Percentiles rank a stretch among this genome's conserved stretches.
phyloP scores from a whole-genome alignment of 2,797 vertebrate genomes.

The Pagetopsis macropterus region DNA sequence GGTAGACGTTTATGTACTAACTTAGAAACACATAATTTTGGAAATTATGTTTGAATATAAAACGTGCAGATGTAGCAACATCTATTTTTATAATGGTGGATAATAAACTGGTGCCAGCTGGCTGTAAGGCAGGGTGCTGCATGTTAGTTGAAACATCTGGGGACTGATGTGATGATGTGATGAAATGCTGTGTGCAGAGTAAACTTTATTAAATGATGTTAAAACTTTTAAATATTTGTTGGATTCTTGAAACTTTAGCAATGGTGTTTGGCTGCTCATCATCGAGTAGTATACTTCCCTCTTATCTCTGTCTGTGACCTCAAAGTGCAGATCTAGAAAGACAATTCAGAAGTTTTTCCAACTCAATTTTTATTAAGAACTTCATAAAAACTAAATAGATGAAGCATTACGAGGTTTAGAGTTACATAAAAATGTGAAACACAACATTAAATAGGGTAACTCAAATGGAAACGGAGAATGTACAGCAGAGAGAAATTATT shows the following conservation, averaged over 20 bases:
- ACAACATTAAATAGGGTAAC: conserved; percentile 75
- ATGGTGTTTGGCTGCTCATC: neutral
- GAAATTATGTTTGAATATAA: neutral
- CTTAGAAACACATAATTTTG: conserved; percentile 12
- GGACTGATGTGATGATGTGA: conserved; percentile 26
- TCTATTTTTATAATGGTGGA: conserved; percentile 15
- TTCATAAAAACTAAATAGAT: conserved; percentile 63
- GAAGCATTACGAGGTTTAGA: conserved; percentile 41
- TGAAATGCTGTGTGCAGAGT: conserved; percentile 5
- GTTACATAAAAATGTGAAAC: conserved; percentile 60
- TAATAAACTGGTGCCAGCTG: conserved; percentile 37
- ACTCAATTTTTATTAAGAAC: conserved; percentile 70
- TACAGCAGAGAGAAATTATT: conserved; percentile 69
- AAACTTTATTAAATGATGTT: neutral
- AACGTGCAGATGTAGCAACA: conserved; percentile 25
- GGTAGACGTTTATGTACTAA: neutral
- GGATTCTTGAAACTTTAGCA: neutral
- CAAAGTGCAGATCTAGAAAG: conserved; percentile 12
- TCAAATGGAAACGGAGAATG: conserved; percentile 65
- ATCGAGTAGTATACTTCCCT: neutral
- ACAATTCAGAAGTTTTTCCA: conserved; percentile 29
- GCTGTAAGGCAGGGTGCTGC: conserved; percentile 8
- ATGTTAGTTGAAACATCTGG: conserved; percentile 39
- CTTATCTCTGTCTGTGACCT: conserved; percentile 7
- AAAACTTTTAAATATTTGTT: conserved; percentile 5